Evolutionary conservation across 2,113 vertebrate genomes (phyloP).

Genomic region (Pomatostomus ruficeps): DNA sequence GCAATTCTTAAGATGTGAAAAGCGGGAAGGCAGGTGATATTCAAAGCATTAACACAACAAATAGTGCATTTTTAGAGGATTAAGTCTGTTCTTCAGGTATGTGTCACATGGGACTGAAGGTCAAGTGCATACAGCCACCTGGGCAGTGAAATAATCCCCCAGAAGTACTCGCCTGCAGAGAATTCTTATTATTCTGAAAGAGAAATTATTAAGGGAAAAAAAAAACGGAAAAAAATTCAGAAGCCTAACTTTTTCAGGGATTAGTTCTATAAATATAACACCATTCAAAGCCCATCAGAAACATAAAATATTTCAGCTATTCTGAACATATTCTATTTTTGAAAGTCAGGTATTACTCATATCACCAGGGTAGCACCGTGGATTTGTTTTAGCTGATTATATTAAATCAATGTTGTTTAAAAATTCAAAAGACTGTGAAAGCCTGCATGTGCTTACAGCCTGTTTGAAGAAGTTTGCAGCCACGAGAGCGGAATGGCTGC

Average conservation of each 20-base stretch:
- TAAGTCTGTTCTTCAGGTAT: slow-evolving; percentile 5
- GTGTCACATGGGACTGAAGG: slow-evolving; percentile 8
- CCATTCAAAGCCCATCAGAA: not conserved
- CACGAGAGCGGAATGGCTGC: not conserved
- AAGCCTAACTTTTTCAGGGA: not conserved
- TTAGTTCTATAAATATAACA: not conserved
- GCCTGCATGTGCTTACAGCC: not conserved
- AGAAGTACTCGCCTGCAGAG: not conserved
- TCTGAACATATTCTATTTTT: not conserved
- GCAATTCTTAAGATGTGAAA: not conserved
- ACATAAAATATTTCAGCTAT: not conserved
- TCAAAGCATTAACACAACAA: slow-evolving; percentile 12
- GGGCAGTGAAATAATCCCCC: slow-evolving; percentile 11
- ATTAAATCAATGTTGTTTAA: not conserved
- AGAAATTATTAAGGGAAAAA: not conserved
- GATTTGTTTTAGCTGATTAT: not conserved
- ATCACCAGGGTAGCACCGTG: not conserved
- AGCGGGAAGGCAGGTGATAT: not conserved
- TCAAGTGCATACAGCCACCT: not conserved
- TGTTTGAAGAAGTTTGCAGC: not conserved
- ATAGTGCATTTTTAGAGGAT: slow-evolving; percentile 1
- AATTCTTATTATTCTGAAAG: not conserved
- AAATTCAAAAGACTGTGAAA: not conserved
- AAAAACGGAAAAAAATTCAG: not conserved
- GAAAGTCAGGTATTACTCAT: not conserved